phyloP scores from a whole-genome alignment of 2,797 vertebrate species.

The Syndactyla subalaris region DNA sequence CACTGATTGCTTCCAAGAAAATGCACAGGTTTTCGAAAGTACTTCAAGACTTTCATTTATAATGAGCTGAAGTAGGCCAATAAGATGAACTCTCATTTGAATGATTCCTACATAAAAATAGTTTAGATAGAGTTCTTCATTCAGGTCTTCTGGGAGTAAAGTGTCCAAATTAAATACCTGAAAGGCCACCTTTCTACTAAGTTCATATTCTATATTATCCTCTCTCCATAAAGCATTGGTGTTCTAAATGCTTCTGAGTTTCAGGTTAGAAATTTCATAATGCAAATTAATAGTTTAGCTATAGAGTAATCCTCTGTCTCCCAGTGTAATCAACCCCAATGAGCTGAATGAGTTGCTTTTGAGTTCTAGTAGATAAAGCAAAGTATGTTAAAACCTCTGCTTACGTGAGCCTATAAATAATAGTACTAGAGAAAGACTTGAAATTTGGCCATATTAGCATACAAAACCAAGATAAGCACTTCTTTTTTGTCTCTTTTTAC shows the following conservation, averaged over 20 bases:
- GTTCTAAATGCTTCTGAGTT: conserved; percentile 65
- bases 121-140: conserved; percentile 37
- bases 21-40: not conserved
- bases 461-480: not conserved
- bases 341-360: conserved; percentile 32
- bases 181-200: conserved; percentile 42
- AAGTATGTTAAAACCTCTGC: not conserved
- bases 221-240: conserved; percentile 48
- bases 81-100: conserved; percentile 34
- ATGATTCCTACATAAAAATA: conserved; percentile 44
- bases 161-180: conserved; percentile 49
- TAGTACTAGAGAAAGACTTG: conserved; percentile 37
- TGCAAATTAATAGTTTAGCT: conserved; percentile 66
- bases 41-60: conserved; percentile 33
- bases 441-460: not conserved
- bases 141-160: conserved; percentile 42
- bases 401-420: conserved; percentile 39
- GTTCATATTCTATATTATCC: conserved; percentile 57
- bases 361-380: conserved; percentile 43
- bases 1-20: conserved; percentile 6
- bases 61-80: conserved; percentile 34
- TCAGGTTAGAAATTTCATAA: conserved; percentile 58
- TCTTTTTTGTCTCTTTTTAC: not conserved
- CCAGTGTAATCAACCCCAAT: conserved; percentile 37
- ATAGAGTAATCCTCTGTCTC: conserved; percentile 39